Conservation (phyloP, 2,113 vertebrate species). For the Cryptotis parvus region DNA sequence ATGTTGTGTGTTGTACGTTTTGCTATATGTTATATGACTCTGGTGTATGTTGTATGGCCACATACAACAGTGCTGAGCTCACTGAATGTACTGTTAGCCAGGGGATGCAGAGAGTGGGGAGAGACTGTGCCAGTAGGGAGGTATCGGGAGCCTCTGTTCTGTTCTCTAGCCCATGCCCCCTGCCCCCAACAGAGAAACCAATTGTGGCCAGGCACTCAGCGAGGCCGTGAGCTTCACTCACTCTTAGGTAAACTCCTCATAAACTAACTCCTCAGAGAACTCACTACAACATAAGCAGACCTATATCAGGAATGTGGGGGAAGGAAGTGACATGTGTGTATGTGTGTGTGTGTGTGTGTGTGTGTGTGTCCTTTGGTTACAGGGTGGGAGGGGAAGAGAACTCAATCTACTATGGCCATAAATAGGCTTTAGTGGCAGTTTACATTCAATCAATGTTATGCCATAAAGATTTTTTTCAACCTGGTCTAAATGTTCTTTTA, state of each 20-base stretch:
- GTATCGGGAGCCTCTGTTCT: not conserved
- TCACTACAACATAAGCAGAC: slow-evolving; percentile 15
- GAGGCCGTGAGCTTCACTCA: not conserved
- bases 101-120: not conserved
- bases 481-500: no score
- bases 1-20: no score
- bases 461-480: no score
- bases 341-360: not conserved
- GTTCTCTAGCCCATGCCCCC: no score
- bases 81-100: not conserved
- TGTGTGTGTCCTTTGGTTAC: slow-evolving; percentile 32
- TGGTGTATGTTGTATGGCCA: no score
- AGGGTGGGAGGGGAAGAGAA: not conserved
- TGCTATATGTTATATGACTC: no score
- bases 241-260: not conserved
- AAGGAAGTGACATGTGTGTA: not conserved
- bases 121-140: not conserved
- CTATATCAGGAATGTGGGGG: not conserved
- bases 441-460: no score
- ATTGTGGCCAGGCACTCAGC: not conserved
- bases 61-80: no score
- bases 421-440: not conserved
- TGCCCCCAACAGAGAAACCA: not conserved
- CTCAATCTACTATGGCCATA: not conserved
- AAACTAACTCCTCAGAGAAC: not conserved